Evolutionary conservation across 2,113 vertebrate species (phyloP).

Genomic region (Daphoenositta chrysoptera): DNA sequence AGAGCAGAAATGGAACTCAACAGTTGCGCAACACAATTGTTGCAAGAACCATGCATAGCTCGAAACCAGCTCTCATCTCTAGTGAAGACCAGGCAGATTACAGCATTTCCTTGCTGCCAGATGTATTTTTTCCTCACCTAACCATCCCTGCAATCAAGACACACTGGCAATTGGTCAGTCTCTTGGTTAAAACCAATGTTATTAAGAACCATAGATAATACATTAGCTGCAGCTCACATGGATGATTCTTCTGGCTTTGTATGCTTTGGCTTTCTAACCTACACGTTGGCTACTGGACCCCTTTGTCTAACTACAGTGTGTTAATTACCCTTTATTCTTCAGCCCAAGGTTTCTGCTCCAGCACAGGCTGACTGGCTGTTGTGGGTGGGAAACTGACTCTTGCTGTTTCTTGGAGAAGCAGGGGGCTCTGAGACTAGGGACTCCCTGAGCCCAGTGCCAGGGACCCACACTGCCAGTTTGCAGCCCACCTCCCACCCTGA

Average conservation of each 20-base stretch:
- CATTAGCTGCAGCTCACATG: neutral
- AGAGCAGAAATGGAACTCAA: neutral
- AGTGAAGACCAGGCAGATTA: neutral
- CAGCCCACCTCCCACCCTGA: neutral
- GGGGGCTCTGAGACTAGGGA: neutral
- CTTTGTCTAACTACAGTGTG: neutral
- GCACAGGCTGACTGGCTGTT: neutral
- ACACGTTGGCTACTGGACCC: neutral
- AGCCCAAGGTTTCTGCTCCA: neutral
- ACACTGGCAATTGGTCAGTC: neutral
- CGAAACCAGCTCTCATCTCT: neutral
- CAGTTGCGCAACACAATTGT: neutral
- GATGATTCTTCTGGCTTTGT: neutral
- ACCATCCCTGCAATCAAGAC: neutral
- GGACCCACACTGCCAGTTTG: accelerated
- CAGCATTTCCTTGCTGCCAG: neutral
- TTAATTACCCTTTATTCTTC: neutral
- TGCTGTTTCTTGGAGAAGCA: neutral
- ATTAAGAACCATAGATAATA: neutral
- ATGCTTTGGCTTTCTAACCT: neutral
- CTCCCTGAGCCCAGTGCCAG: accelerated
- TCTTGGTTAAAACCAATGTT: neutral
- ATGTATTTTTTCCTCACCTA: neutral
- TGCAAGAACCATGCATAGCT: neutral
- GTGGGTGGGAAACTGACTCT: neutral